A percentile compares a stretch with the other conserved stretches of the same genome.
These are phyloP conservation scores for Gymnobelideus leadbeateri DNA, from an alignment of 2,113 vertebrate species.

Conservation along the genomic window DNA sequence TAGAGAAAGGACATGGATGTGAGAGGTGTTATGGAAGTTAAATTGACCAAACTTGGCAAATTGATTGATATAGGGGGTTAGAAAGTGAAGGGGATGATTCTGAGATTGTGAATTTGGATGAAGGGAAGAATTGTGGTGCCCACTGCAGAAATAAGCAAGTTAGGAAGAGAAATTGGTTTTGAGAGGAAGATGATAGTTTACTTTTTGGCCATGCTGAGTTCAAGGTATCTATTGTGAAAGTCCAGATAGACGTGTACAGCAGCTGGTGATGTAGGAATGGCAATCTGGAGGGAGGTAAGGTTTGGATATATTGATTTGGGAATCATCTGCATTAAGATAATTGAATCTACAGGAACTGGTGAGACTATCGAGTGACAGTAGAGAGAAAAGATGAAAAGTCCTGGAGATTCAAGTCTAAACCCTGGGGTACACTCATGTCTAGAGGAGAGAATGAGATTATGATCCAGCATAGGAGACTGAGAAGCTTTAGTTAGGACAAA, in stretches of 20 bases:
- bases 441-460: background rate
- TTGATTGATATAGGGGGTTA: background rate
- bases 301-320: background rate
- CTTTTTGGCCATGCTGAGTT: background rate
- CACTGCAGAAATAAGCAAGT: background rate
- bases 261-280: background rate
- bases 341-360: background rate
- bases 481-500: background rate
- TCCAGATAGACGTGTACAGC: background rate
- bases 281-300: too few species aligned
- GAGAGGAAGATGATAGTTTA: background rate
- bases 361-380: too few species aligned
- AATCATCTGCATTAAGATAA: background rate
- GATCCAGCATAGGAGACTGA: background rate
- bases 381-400: too few species aligned
- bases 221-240: background rate
- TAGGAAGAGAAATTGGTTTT: background rate
- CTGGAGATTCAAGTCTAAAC: too few species aligned
- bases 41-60: background rate
- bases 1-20: background rate
- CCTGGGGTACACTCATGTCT: too few species aligned
- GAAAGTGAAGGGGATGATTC: background rate
- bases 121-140: background rate
- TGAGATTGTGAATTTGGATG: background rate
- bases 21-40: background rate